Conservation (phyloP, 2,113 vertebrate genomes). For the Centropus unirufus region DNA sequence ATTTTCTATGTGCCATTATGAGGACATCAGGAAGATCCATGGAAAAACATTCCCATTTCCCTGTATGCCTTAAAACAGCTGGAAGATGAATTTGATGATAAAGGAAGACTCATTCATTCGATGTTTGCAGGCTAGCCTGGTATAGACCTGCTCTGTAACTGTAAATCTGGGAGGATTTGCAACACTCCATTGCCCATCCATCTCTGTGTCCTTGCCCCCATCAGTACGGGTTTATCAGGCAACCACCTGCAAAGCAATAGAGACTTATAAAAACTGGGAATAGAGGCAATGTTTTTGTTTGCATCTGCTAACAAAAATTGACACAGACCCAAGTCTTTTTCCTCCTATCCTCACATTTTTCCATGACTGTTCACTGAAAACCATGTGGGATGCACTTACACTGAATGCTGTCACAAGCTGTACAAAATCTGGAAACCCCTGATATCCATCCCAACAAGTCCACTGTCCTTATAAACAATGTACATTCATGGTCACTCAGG, state of each 20-base stretch:
- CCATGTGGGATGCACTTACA: not conserved
- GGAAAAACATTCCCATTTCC: not conserved
- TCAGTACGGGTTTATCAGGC: not conserved
- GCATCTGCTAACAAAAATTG: not conserved
- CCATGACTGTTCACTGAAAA: not conserved
- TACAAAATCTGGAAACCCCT: not conserved
- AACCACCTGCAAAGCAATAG: not conserved
- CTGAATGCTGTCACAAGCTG: not conserved
- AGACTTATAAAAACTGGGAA: not conserved
- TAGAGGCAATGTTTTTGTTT: not conserved
- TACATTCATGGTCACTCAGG: not conserved
- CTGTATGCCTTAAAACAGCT: not conserved
- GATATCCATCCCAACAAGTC: not conserved
- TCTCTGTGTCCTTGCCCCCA: not conserved
- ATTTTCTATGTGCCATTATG: not conserved
- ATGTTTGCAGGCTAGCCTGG: not conserved
- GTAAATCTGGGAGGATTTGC: constrained; percentile 6
- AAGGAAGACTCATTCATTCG: not conserved
- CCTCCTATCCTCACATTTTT: not conserved
- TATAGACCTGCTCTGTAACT: not conserved
- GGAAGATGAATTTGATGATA: not conserved
- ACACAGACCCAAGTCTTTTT: not conserved
- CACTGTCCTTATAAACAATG: not conserved
- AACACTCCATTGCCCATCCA: not conserved
- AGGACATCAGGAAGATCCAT: not conserved